Conservation (phyloP, 2,888 invertebrate genomes). For the Drosophila yooni region DNA sequence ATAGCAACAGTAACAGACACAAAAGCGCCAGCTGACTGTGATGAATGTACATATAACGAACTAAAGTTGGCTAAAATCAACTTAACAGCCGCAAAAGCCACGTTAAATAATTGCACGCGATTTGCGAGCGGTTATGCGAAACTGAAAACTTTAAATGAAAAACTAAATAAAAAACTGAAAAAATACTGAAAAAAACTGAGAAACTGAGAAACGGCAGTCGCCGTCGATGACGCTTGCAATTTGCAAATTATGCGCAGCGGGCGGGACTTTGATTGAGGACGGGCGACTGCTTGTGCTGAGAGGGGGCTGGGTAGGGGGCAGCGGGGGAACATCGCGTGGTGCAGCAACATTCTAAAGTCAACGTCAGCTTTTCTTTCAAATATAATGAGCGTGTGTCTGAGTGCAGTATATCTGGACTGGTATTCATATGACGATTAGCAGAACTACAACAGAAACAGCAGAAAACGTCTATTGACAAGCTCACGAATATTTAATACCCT, state of each 20-base stretch:
- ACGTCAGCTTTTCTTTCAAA: constrained; percentile 61
- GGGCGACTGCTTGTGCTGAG: neutral
- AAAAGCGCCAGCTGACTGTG: constrained; percentile 59
- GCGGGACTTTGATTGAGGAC: constrained; percentile 55
- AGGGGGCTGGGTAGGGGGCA: constrained; percentile 15
- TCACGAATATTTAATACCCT: neutral
- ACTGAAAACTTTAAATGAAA: constrained; percentile 36
- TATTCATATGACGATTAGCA: constrained; percentile 56
- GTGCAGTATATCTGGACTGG: constrained; percentile 16
- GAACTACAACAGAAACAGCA: too few relatives aligned
- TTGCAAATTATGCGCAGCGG: constrained; percentile 75
- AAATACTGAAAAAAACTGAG: constrained; percentile 19
- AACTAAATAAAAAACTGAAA: constrained; percentile 16
- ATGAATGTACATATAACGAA: constrained; percentile 39
- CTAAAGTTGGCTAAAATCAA: constrained; percentile 47
- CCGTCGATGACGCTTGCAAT: constrained; percentile 64
- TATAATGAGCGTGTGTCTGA: constrained; percentile 14
- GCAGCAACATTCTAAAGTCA: constrained; percentile 76
- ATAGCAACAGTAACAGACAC: constrained; percentile 8
- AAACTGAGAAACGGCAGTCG: constrained; percentile 30
- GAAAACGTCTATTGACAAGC: neutral
- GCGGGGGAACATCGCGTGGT: constrained; percentile 38
- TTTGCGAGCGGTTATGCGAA: constrained; percentile 66
- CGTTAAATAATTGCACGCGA: constrained; percentile 81
- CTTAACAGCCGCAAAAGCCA: constrained; percentile 55